Base-by-base conservation (phyloP, 2,888 invertebrate genomes). In the Drosophila lacicola region DNA sequence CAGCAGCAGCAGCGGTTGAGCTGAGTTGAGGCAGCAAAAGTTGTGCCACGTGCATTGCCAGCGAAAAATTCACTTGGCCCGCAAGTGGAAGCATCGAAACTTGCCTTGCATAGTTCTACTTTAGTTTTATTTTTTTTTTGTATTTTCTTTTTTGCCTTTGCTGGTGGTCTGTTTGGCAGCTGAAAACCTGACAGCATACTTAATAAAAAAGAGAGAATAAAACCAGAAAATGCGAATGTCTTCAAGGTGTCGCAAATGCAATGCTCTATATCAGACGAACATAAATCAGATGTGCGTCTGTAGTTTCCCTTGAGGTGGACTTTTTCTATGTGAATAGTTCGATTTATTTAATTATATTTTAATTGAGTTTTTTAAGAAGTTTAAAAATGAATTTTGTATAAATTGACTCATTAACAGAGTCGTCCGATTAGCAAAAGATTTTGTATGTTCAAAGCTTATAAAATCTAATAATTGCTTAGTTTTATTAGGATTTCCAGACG, bases 1-100 rank as follows among this genome's bases (percentile, higher is more conserved):
- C 25, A n/a, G 50, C 64, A 42, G 36, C 25, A 11, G 9, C 45
- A 44, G 5, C 13, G 13, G 14, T 14, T 10, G n/a, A 3, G n/a
- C 4, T 5, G 21, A 25, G 41, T 62, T 50, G 39, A 72, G 57
- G 50, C 71, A 75, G 47, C 58, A 67, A 74, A 82, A 78, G 68
- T 82, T 80, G 50, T 47, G 74, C 79, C 82, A 79, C 77, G 82
- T 85, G 81, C 80, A 76, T 51, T 61, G 69, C 54, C 70, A 75
- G 68, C 69, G 19, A 66, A 77, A 83, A 86, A 82, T 82, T 70
- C 79, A 84, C 80, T 86, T 73, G 46, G 37, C 71, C 62, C 39
- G 45, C 49, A 63, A 42, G 19, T 11, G 19, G 13, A 46, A 61
- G 76, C 71, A 54, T 70, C 82, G 63, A 77, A 79, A 69, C 71